These are phyloP conservation scores for Catharus fuscescens DNA, from an alignment of 2,113 vertebrate genomes.

Conservation along the genomic window DNA sequence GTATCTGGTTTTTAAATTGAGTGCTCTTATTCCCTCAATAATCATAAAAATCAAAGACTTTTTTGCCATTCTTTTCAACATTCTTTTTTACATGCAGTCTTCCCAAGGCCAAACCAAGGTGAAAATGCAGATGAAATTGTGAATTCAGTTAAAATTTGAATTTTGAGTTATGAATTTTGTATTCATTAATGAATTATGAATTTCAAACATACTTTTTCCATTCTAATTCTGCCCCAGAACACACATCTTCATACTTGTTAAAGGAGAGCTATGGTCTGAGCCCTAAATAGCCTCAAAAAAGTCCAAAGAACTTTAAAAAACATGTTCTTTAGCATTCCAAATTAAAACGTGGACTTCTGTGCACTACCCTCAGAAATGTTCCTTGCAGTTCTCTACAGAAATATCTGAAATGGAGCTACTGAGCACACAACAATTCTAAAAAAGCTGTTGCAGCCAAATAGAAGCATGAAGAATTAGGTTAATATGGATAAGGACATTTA, in stretches of 20 bases:
- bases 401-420: background rate
- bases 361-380: background rate
- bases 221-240: background rate
- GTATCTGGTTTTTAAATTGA: background rate
- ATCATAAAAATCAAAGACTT: background rate
- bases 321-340: background rate
- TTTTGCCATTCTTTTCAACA: background rate
- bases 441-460: background rate
- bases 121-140: background rate
- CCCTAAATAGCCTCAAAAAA: background rate
- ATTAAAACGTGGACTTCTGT: background rate
- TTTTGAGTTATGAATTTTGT: background rate
- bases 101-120: background rate
- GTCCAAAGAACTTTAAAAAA: background rate
- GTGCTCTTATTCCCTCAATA: background rate
- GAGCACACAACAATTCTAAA: background rate
- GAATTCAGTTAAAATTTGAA: background rate
- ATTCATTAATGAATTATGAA: background rate
- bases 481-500: background rate
- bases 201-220: background rate
- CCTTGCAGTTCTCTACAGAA: background rate
- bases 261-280: background rate
- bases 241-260: background rate
- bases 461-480: background rate
- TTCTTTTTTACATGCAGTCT: background rate